Evolutionary conservation across 1,140 invertebrate genomes (phyloP).

Genomic region (Lordiphosa collinella): DNA sequence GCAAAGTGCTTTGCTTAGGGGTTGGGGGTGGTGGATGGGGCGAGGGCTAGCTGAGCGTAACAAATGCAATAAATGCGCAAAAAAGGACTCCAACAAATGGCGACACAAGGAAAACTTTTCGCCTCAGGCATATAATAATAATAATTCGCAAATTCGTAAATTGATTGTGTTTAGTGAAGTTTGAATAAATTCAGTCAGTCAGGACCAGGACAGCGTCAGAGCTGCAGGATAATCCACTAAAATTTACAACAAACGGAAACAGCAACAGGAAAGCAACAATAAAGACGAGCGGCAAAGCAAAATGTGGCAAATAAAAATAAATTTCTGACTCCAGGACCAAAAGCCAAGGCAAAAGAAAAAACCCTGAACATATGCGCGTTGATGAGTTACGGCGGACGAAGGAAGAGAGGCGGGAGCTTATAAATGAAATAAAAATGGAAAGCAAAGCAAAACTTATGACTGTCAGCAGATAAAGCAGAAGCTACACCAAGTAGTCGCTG

Average conservation of each 20-base stretch:
- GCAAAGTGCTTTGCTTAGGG: conserved; percentile 48
- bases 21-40: background rate
- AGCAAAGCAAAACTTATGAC: conserved; percentile 77
- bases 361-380: conserved; percentile 66
- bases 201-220: conserved; percentile 7
- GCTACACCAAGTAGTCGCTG: conserved; percentile 29
- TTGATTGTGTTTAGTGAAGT: conserved; percentile 78
- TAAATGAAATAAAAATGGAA: conserved; percentile 73
- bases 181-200: conserved; percentile 66
- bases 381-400: conserved; percentile 56
- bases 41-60: conserved; percentile 44
- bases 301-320: conserved; percentile 76
- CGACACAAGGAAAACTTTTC: conserved; percentile 39
- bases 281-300: conserved; percentile 29
- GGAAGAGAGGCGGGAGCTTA: conserved; percentile 16
- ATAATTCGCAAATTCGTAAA: conserved; percentile 61
- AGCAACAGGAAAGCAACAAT: conserved; percentile 64
- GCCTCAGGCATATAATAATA: conserved; percentile 50
- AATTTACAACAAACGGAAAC: conserved; percentile 77
- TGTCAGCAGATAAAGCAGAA: conserved; percentile 74
- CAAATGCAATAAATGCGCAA: conserved; percentile 74
- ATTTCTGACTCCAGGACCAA: conserved; percentile 32
- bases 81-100: conserved; percentile 61
- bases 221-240: conserved; percentile 67
- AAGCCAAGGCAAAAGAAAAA: conserved; percentile 10